Base-by-base conservation (phyloP, 35 echinoderm and acorn worm species). In the Apostichopus japonicus region DNA sequence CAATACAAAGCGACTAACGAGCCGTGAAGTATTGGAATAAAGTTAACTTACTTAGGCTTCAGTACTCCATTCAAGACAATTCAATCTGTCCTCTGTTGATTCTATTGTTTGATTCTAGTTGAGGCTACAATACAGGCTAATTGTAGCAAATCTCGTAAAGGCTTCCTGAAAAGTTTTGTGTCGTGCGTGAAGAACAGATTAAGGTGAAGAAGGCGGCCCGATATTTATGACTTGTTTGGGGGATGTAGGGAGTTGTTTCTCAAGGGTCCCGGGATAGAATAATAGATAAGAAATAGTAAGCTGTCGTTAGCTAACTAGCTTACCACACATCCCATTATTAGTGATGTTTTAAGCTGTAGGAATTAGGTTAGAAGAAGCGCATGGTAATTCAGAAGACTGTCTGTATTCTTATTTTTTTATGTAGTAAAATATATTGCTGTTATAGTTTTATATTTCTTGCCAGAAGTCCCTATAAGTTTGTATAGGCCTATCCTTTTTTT, bases 1-100 rank as follows among this genome's bases (percentile, higher is more conserved):
- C 81, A 84, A 84, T 57, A 84, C 53, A 84, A 84, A 84, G 57
- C 81, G 55, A 55, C 81, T 57, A 84, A 84, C 51, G 81, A 84
- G 81, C 54, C 81, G 81, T 84, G 23, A 84, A 24, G 81, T 22
- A 84, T 84, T 55, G 56, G 81, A 56, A 58, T 3, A 17, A 84
- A 84, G 54, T 84, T 84, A 84, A 84, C 54, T 84, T 84, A 54
- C 53, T 84, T 84, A 84, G 81, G 54, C 81, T 84, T 84, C 81
- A 58, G 55, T 55, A 57, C 15, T 55, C 81, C 57, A 84, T 84
- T 84, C 54, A 84, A 55, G 15, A 19, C 24, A 53, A 4, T 54
- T 13, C 79, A 54, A 83, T 83, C 79, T 83, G 8, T 55, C 78
- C 15, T 84, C 81, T 58, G 21, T 10, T 24, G 17, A n/a, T 8